Evolutionary conservation across 2,113 vertebrate species (phyloP).

Genomic region (Ciconia stormi): DNA sequence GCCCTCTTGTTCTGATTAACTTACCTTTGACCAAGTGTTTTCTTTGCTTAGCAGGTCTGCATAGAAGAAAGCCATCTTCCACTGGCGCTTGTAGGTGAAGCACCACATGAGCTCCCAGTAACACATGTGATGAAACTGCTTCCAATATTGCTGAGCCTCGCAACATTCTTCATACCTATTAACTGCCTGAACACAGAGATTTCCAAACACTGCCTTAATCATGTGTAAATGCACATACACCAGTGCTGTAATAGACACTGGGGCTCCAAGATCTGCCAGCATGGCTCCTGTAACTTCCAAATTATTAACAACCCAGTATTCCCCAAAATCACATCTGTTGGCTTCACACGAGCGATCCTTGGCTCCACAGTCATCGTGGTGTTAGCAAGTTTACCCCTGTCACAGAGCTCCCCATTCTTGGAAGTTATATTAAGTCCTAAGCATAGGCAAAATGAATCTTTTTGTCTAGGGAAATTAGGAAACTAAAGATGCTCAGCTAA

Average conservation of each 20-base stretch:
- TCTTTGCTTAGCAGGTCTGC: constrained; percentile 96
- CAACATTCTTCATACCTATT: constrained; percentile 91
- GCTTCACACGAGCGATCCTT: neutral
- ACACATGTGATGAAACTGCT: constrained; percentile 98
- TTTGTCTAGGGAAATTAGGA: neutral
- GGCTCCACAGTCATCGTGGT: neutral
- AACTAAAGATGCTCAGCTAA: neutral
- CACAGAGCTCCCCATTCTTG: neutral
- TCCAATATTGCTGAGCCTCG: constrained; percentile 95
- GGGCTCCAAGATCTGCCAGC: neutral
- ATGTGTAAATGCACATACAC: neutral
- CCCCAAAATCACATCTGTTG: neutral
- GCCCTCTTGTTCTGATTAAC: neutral
- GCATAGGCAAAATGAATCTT: neutral
- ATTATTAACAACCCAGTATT: neutral
- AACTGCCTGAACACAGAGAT: constrained; percentile 82
- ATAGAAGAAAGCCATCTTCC: constrained; percentile 98
- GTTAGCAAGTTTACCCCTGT: neutral
- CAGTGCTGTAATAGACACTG: neutral
- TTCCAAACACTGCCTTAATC: neutral
- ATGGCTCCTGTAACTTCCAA: neutral
- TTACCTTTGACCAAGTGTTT: constrained; percentile 95
- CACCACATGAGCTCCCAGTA: constrained; percentile 99
- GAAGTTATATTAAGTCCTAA: neutral
- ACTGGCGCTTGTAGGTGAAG: constrained; percentile 94